phyloP scores from a whole-genome alignment of 2,888 invertebrate species.

The Apodemia hepburni region DNA sequence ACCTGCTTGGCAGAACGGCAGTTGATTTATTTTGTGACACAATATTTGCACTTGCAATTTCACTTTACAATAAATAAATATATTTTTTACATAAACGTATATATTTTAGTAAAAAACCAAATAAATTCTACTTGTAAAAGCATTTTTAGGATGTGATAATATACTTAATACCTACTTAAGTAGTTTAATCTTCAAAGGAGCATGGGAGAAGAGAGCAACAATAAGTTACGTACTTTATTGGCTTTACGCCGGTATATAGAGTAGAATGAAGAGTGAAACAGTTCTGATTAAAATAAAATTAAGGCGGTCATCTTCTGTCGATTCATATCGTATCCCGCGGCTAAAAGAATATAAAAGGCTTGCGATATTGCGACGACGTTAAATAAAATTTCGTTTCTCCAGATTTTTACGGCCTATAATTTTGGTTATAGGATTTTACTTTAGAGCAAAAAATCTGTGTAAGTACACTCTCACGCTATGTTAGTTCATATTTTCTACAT shows the following conservation, averaged over 20 bases:
- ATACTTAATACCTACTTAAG: too few relatives aligned
- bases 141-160: too few relatives aligned
- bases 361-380: neutral
- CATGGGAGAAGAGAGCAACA: neutral
- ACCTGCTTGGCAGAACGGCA: too few relatives aligned
- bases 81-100: too few relatives aligned
- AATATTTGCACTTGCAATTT: too few relatives aligned
- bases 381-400: neutral
- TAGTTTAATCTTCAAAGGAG: too few relatives aligned
- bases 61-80: too few relatives aligned
- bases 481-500: too few relatives aligned
- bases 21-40: too few relatives aligned
- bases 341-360: slow-evolving; percentile 9
- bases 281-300: neutral
- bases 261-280: neutral
- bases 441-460: neutral
- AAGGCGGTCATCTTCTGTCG: neutral
- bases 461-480: neutral
- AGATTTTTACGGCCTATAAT: slow-evolving; percentile 1
- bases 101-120: too few relatives aligned
- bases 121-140: too few relatives aligned
- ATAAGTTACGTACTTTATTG: neutral
- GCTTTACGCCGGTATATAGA: neutral
- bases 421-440: neutral
- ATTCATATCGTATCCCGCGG: neutral